phyloP scores from a whole-genome alignment of 2,888 invertebrate species.

The Mimumesa dahlbomi region DNA sequence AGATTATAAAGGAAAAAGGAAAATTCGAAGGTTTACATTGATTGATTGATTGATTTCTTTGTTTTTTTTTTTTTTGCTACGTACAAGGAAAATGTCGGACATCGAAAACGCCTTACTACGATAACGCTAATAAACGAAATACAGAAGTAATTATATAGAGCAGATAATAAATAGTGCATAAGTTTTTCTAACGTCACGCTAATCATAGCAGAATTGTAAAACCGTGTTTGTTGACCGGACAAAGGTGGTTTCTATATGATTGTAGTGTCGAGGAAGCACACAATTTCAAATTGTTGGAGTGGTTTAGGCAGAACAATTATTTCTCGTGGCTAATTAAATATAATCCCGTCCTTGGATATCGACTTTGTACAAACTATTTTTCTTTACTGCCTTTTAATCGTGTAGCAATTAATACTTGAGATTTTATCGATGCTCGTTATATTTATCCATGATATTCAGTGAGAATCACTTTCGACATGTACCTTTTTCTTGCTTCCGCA shows the following conservation, averaged over 20 bases:
- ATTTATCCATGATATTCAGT: constrained; percentile 20
- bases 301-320: constrained; percentile 24
- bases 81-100: constrained; percentile 65
- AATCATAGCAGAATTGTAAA: constrained; percentile 21
- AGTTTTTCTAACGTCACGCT: constrained; percentile 55
- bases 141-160: constrained; percentile 48
- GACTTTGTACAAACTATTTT: constrained; percentile 30
- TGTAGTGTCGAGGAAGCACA: constrained; percentile 21
- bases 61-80: constrained; percentile 50
- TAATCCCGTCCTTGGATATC: constrained; percentile 47
- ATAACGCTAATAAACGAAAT: constrained; percentile 54
- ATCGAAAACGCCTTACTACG: constrained; percentile 77
- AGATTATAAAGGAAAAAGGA: constrained; percentile 21
- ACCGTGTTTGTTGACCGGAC: constrained; percentile 4
- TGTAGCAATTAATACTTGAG: not conserved
- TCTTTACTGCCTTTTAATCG: constrained; percentile 2
- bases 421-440: constrained; percentile 9
- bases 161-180: constrained; percentile 52
- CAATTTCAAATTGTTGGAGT: no score
- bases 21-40: constrained; percentile 26
- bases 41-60: no score
- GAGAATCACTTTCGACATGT: not conserved
- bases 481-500: no score
- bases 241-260: constrained; percentile 31
- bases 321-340: constrained; percentile 31